phyloP scores from a whole-genome alignment of 2,888 invertebrate species.

The Aplocera efformata region DNA sequence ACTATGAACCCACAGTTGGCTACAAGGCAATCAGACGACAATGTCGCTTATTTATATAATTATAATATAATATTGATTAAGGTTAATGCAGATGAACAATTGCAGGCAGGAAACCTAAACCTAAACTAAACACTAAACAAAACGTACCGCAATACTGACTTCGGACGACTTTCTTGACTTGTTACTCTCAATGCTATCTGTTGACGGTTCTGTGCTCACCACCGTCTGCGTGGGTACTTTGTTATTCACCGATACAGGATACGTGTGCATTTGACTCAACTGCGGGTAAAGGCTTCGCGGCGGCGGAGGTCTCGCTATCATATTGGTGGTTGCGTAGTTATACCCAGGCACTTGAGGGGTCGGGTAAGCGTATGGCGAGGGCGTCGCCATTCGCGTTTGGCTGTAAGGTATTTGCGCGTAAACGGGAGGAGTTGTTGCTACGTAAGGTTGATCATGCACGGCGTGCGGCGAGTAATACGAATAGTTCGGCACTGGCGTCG shows the following conservation, averaged over 20 bases:
- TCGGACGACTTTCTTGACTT: slow-evolving; percentile 58
- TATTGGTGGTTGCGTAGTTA: slow-evolving; percentile 66
- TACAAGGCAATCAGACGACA: too few species aligned
- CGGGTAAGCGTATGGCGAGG: slow-evolving; percentile 55
- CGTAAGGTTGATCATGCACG: slow-evolving; percentile 43
- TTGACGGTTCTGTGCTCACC: slow-evolving; percentile 45
- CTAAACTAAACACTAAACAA: slow-evolving; percentile 2
- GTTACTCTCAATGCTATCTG: slow-evolving; percentile 49
- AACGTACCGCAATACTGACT: slow-evolving; percentile 41
- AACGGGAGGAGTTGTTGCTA: slow-evolving; percentile 42
- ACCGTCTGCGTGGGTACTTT: slow-evolving; percentile 29
- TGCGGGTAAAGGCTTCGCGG: slow-evolving; percentile 57
- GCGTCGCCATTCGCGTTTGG: slow-evolving; percentile 65
- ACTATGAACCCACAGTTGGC: too few species aligned
- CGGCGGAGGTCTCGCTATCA: slow-evolving; percentile 63
- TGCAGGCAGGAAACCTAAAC: slow-evolving; percentile 1
- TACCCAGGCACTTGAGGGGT: slow-evolving; percentile 42
- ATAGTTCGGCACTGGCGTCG: slow-evolving; percentile 40
- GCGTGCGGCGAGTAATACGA: slow-evolving; percentile 48
- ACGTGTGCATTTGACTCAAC: slow-evolving; percentile 51
- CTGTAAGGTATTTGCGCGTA: slow-evolving; percentile 57
- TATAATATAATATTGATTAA: too few species aligned
- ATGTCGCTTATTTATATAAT: too few species aligned
- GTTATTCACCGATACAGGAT: slow-evolving; percentile 39
- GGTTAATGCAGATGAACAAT: too few species aligned